A percentile compares a stretch with the other conserved stretches of the same genome.
phyloP scores from a whole-genome alignment of 2,888 invertebrate genomes.

The Lithophane semibrunnea region DNA sequence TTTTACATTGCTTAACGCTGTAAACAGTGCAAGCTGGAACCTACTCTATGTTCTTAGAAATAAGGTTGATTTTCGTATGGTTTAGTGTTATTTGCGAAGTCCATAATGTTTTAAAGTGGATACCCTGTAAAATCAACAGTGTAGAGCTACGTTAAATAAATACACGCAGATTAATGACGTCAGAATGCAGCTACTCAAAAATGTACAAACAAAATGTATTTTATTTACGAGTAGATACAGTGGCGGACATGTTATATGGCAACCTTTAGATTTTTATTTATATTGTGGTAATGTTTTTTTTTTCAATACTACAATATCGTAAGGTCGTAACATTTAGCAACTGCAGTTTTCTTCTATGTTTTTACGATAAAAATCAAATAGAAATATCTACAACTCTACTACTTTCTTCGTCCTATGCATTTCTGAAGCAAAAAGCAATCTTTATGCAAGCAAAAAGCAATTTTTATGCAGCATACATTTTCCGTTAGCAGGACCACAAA shows the following conservation, averaged over 20 bases:
- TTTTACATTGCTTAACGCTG: conserved; percentile 18
- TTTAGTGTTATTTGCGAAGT: conserved; percentile 6
- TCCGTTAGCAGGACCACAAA: not conserved
- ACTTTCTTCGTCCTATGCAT: not conserved
- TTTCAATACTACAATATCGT: no score
- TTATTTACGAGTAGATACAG: conserved; percentile 18
- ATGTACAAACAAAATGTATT: conserved; percentile 48
- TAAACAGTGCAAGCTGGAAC: not conserved
- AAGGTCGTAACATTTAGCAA: not conserved
- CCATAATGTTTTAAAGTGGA: conserved; percentile 46
- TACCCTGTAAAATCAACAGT: conserved; percentile 55
- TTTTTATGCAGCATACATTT: not conserved
- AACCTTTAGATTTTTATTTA: not conserved
- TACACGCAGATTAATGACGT: conserved; percentile 46
- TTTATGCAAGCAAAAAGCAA: not conserved
- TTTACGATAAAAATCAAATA: not conserved
- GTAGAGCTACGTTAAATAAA: conserved; percentile 41
- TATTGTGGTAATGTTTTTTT: not conserved
- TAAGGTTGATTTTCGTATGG: conserved; percentile 9
- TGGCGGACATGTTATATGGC: conserved; percentile 29
- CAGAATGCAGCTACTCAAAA: conserved; percentile 46
- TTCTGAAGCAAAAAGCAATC: not conserved
- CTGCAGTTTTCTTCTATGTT: not conserved
- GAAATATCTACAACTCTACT: not conserved
- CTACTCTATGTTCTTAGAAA: fast-evolving